Conservation (phyloP, 1,140 invertebrate genomes). For the Tetranychus cinnabarinus region DNA sequence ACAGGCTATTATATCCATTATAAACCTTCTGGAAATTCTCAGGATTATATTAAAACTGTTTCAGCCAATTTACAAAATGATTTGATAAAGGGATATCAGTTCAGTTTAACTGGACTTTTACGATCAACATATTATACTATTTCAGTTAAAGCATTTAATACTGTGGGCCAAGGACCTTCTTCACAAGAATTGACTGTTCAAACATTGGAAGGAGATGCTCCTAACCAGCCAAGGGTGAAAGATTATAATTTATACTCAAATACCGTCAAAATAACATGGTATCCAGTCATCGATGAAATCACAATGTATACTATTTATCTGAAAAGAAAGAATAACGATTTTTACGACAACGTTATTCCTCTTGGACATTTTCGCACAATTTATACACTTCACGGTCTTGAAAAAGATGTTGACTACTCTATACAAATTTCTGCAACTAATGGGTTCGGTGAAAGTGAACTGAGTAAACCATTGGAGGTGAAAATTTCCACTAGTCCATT, state of each 20-base stretch:
- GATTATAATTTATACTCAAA: background rate
- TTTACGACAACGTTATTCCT: background rate
- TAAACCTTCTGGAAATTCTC: conserved; percentile 3
- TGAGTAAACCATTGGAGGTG: conserved; percentile 10
- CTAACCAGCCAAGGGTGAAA: conserved; percentile 7
- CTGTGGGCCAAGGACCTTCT: conserved; percentile 13
- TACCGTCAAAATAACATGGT: background rate
- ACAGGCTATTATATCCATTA: conserved; percentile 36
- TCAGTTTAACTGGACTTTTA: conserved; percentile 12
- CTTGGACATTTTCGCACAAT: background rate
- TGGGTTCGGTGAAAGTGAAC: conserved; percentile 13
- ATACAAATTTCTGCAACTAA: conserved; percentile 14
- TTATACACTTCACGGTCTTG: conserved; percentile 1
- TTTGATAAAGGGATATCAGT: conserved; percentile 6
- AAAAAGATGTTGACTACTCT: conserved; percentile 4
- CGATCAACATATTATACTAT: conserved; percentile 15
- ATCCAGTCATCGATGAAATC: background rate
- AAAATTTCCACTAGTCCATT: background rate
- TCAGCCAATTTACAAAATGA: conserved; percentile 1
- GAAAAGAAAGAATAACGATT: background rate
- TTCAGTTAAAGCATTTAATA: conserved; percentile 14
- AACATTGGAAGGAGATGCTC: conserved; percentile 14
- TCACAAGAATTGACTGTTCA: conserved; percentile 13
- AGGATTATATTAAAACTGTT: conserved; percentile 11
- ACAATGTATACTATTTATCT: background rate